These are phyloP conservation scores for Argyresthia albistria DNA, from an alignment of 2,888 invertebrate species.

Conservation along the genomic window DNA sequence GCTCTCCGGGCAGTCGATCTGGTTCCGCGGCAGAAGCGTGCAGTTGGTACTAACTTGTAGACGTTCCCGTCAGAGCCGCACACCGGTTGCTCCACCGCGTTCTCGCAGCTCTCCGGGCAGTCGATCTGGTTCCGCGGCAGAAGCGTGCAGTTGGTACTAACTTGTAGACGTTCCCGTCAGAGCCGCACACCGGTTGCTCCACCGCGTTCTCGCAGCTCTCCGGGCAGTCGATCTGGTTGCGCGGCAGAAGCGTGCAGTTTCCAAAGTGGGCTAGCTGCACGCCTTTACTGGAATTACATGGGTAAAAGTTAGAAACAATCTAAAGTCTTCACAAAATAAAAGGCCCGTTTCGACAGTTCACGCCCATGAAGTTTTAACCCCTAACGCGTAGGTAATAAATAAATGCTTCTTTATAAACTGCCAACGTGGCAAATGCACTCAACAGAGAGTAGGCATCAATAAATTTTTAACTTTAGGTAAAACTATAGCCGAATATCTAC, in stretches of 20 bases:
- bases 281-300: slow-evolving; percentile 75
- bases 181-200: slow-evolving; percentile 86
- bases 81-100: slow-evolving; percentile 77
- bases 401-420: too few species aligned
- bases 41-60: slow-evolving; percentile 84
- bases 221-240: slow-evolving; percentile 75
- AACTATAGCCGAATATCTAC: too few species aligned
- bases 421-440: too few species aligned
- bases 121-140: slow-evolving; percentile 79
- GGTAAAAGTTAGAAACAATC: too few species aligned
- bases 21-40: slow-evolving; percentile 81
- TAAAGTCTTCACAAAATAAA: too few species aligned
- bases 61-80: slow-evolving; percentile 94
- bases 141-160: slow-evolving; percentile 78
- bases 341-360: too few species aligned
- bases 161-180: slow-evolving; percentile 91
- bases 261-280: slow-evolving; percentile 92
- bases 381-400: too few species aligned
- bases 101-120: slow-evolving; percentile 69
- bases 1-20: slow-evolving; percentile 72
- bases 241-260: slow-evolving; percentile 85
- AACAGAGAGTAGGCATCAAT: too few species aligned
- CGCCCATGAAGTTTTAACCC: too few species aligned
- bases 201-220: slow-evolving; percentile 69
- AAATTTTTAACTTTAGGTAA: too few species aligned